Evolutionary conservation across 1,140 invertebrate genomes (phyloP).

Genomic region (Prorops nasuta): DNA sequence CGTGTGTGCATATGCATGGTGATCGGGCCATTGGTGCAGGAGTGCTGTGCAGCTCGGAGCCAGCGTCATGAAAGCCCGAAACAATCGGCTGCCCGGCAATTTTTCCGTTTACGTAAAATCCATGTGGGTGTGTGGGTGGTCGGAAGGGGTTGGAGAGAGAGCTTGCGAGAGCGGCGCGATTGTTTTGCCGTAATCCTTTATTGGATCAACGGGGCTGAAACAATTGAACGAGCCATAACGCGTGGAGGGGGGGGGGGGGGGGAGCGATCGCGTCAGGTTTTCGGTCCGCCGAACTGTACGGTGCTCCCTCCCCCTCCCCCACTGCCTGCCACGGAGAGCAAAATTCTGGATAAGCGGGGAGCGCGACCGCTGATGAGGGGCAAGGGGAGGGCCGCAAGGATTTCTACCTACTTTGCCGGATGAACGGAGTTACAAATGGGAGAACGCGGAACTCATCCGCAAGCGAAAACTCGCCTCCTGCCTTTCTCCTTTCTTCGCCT

Average conservation of each 20-base stretch:
- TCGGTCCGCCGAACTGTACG: neutral
- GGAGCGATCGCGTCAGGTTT: conserved; percentile 1
- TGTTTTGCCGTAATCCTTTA: conserved; percentile 55
- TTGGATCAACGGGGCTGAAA: conserved; percentile 56
- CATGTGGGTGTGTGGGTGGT: neutral
- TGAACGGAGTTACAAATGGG: conserved; percentile 55
- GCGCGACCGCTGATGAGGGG: neutral
- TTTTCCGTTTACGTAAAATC: neutral
- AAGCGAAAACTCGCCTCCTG: conserved; percentile 37
- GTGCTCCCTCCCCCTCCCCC: too few species aligned
- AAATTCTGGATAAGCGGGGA: too few species aligned
- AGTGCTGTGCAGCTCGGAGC: too few species aligned
- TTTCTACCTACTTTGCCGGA: conserved; percentile 52
- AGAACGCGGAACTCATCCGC: conserved; percentile 50
- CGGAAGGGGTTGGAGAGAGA: conserved; percentile 17
- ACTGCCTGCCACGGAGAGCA: too few species aligned
- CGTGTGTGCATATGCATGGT: too few species aligned
- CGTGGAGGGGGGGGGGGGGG: conserved; percentile 27
- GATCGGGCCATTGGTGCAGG: too few species aligned
- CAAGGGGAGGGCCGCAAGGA: conserved; percentile 28
- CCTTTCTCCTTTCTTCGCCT: conserved; percentile 10
- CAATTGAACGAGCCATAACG: conserved; percentile 49
- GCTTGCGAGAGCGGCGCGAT: conserved; percentile 32
- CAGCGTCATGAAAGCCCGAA: neutral
- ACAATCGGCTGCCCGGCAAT: neutral